Evolutionary conservation across 2,113 vertebrate species (phyloP).

Genomic region (Nettapus auritus): DNA sequence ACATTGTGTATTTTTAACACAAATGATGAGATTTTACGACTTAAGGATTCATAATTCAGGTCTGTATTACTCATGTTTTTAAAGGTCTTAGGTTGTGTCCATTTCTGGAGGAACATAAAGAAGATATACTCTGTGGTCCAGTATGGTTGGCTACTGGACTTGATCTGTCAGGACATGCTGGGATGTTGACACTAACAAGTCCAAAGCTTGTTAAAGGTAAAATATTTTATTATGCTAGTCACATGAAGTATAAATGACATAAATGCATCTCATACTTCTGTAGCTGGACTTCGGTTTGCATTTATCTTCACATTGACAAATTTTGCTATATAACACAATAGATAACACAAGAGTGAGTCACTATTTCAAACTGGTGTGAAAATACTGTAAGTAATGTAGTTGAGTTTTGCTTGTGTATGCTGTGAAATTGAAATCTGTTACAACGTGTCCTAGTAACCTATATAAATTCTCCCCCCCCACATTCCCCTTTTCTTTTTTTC

Average conservation of each 20-base stretch:
- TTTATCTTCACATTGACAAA: not conserved
- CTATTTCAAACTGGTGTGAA: not conserved
- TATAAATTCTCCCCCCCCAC: not conserved
- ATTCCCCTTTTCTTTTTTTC: not conserved
- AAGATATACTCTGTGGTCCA: constrained; percentile 96
- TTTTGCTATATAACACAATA: not conserved
- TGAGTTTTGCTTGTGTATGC: not conserved
- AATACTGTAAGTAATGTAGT: not conserved
- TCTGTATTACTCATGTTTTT: not conserved
- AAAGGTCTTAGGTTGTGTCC: constrained; percentile 91
- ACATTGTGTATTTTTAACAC: not conserved
- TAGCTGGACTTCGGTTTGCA: not conserved
- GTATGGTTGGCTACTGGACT: constrained; percentile 97
- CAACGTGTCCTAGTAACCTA: not conserved
- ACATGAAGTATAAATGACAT: accelerated
- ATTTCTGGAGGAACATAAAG: constrained; percentile 97
- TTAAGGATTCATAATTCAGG: not conserved
- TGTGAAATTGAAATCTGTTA: not conserved
- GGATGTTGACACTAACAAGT: constrained; percentile 97
- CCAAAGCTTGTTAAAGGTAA: constrained; percentile 98
- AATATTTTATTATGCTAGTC: not conserved
- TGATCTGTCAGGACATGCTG: constrained; percentile 96
- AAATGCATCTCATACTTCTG: not conserved
- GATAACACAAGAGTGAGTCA: not conserved
- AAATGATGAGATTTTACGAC: not conserved